These are phyloP conservation scores for Patella caerulea DNA, from an alignment of 2,888 invertebrate species.

Conservation along the genomic window DNA sequence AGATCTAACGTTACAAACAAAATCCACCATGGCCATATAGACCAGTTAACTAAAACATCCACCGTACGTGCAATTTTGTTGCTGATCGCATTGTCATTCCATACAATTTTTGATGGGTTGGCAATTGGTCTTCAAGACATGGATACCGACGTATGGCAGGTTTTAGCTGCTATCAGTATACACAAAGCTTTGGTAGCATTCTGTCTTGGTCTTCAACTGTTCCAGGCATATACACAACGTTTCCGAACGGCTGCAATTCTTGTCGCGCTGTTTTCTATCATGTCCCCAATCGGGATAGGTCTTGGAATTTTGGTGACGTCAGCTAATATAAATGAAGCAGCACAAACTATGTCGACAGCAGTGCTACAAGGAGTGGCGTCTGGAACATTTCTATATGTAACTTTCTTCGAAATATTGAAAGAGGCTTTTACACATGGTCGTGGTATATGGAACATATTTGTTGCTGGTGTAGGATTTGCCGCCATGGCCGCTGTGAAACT, in stretches of 20 bases:
- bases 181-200: conserved; percentile 76
- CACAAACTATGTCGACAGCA: conserved; percentile 55
- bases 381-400: conserved; percentile 92
- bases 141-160: conserved; percentile 60
- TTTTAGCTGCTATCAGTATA: conserved; percentile 72
- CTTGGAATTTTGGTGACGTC: conserved; percentile 41
- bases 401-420: conserved; percentile 92
- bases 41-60: neutral
- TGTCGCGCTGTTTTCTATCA: conserved; percentile 32
- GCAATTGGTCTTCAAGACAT: conserved; percentile 74
- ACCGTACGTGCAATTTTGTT: conserved; percentile 71
- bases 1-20: neutral
- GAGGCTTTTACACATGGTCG: conserved; percentile 73
- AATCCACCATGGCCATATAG: neutral
- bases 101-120: conserved; percentile 76
- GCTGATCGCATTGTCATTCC: conserved; percentile 75
- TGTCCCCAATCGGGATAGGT: conserved; percentile 42
- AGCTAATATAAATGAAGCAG: conserved; percentile 24
- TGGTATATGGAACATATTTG: conserved; percentile 62
- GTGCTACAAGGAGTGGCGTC: conserved; percentile 85
- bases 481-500: conserved; percentile 47
- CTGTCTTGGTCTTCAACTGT: conserved; percentile 73
- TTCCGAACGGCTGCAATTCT: conserved; percentile 24
- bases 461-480: conserved; percentile 50
- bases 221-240: conserved; percentile 63